Evolutionary conservation across 2,888 invertebrate species (phyloP).

Genomic region (Microctonus aethiopoides): DNA sequence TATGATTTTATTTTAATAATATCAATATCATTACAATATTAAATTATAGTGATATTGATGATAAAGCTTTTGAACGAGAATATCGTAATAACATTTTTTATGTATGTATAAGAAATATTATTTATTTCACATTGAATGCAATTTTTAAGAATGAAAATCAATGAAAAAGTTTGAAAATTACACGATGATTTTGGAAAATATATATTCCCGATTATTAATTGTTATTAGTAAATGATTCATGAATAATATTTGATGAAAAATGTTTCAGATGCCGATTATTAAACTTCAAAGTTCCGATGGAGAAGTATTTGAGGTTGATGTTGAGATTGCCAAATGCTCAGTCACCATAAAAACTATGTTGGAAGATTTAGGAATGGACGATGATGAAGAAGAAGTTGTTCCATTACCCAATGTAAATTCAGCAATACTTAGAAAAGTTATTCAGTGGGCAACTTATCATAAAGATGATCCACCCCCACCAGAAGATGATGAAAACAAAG

Average conservation of each 20-base stretch:
- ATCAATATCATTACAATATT: too few species aligned
- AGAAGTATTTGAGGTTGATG: constrained; percentile 95
- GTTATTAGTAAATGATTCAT: too few species aligned
- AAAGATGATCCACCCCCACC: constrained; percentile 96
- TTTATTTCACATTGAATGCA: too few species aligned
- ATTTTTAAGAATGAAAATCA: too few species aligned
- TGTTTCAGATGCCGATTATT: constrained; percentile 87
- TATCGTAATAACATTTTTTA: too few species aligned
- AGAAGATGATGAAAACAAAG: constrained; percentile 97
- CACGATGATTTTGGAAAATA: too few species aligned
- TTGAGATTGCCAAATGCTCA: constrained; percentile 97
- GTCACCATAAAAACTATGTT: constrained; percentile 99
- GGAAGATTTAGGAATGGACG: constrained; percentile 92
- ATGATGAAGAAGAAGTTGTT: constrained; percentile 93
- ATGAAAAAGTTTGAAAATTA: too few species aligned
- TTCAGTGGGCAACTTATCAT: constrained; percentile 93
- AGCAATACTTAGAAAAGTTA: constrained; percentile 93
- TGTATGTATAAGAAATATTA: too few species aligned
- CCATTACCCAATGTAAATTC: constrained; percentile 98
- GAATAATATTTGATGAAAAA: constrained; percentile 6
- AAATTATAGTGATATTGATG: too few species aligned
- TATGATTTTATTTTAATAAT: too few species aligned
- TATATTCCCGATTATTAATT: too few species aligned
- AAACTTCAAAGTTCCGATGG: constrained; percentile 95
- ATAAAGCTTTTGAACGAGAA: too few species aligned